Conservation (phyloP, 2,888 invertebrate species). For the Hemithea aestivaria region DNA sequence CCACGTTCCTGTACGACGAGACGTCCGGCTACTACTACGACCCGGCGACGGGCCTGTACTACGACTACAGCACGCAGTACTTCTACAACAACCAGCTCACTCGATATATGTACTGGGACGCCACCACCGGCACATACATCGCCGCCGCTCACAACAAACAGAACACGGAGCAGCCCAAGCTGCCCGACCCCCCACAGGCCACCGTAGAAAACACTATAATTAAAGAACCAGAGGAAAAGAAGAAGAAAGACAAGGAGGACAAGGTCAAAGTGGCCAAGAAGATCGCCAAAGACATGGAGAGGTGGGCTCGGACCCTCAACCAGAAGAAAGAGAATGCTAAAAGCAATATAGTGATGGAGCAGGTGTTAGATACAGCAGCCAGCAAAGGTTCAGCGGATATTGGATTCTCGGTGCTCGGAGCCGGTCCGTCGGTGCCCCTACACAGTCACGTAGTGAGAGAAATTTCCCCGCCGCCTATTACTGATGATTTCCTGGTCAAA, state of each 20-base stretch:
- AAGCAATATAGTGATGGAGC: conserved; percentile 67
- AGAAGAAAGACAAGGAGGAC: conserved; percentile 90
- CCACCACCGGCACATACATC: conserved; percentile 81
- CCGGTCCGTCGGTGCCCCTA: conserved; percentile 64
- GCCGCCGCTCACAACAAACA: conserved; percentile 65
- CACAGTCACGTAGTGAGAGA: conserved; percentile 55
- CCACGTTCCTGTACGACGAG: conserved; percentile 95
- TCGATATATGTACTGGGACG: conserved; percentile 98
- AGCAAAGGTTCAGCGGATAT: conserved; percentile 92
- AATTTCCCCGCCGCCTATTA: conserved; percentile 53
- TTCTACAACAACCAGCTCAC: conserved; percentile 95
- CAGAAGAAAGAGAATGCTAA: conserved; percentile 91
- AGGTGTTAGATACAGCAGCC: conserved; percentile 64
- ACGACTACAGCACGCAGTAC: conserved; percentile 97
- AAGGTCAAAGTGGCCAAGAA: conserved; percentile 98
- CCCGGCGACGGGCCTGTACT: conserved; percentile 94
- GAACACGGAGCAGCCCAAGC: conserved; percentile 54
- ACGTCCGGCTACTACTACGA: conserved; percentile 98
- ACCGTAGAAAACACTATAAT: conserved; percentile 45
- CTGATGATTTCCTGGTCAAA: conserved; percentile 64
- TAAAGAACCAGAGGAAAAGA: conserved; percentile 75
- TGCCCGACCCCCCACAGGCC: conserved; percentile 37
- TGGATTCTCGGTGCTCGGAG: conserved; percentile 94
- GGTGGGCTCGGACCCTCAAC: conserved; percentile 98
- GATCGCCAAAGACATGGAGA: conserved; percentile 92